A percentile compares a stretch with the other conserved stretches of the same genome.
phyloP scores from a whole-genome alignment of 2,113 vertebrate species.

The Ariopsis seemanni region DNA sequence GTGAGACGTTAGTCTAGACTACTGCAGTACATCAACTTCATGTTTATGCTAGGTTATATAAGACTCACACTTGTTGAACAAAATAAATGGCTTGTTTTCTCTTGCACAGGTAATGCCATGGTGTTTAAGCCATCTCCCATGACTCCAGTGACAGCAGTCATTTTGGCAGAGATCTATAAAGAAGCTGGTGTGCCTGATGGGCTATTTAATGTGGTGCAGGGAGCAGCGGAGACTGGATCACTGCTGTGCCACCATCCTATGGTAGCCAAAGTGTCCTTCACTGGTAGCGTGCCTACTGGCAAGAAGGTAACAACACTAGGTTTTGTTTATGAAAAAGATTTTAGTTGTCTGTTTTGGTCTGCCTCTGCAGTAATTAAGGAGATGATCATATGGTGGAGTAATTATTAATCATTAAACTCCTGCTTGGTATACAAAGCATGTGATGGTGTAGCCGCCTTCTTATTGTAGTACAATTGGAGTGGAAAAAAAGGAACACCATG shows the following conservation, averaged over 20 bases:
- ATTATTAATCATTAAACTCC: not conserved
- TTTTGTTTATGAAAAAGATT: not conserved
- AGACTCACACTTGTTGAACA: not conserved
- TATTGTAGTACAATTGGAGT: too few species aligned
- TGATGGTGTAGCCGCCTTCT: not conserved
- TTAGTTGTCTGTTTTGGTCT: not conserved
- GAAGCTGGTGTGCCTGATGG: constrained; percentile 86
- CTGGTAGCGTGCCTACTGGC: constrained; percentile 93
- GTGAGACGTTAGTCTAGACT: not conserved
- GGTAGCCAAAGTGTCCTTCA: constrained; percentile 96
- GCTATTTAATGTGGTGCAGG: constrained; percentile 94
- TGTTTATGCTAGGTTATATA: not conserved
- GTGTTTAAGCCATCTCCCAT: constrained; percentile 94
- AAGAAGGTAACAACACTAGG: constrained; percentile 77
- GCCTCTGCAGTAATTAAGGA: not conserved
- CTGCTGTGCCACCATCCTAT: constrained; percentile 85
- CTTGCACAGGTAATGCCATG: constrained; percentile 87
- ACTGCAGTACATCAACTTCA: not conserved
- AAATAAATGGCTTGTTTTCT: not conserved
- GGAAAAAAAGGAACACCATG: too few species aligned
- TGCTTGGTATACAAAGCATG: not conserved
- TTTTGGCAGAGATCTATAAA: constrained; percentile 90
- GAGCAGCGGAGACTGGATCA: constrained; percentile 85
- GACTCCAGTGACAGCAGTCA: constrained; percentile 81
- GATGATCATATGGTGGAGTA: not conserved